phyloP scores from a whole-genome alignment of 2,797 vertebrate genomes.

The Gadopsis bispinosus region DNA sequence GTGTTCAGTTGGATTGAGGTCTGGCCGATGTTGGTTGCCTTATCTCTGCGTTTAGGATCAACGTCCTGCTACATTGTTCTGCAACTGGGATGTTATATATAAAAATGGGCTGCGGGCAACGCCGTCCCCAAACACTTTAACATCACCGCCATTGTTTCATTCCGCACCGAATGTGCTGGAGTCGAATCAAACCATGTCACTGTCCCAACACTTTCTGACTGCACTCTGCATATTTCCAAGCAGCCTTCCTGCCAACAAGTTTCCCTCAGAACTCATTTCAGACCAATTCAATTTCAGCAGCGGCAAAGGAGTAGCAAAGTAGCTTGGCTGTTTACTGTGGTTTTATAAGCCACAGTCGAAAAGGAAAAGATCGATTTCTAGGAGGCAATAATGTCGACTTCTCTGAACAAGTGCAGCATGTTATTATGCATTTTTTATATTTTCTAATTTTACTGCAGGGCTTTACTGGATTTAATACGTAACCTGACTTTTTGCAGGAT shows the following conservation, averaged over 20 bases:
- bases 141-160: slow-evolving; percentile 38
- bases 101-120: not conserved
- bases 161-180: slow-evolving; percentile 35
- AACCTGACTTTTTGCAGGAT: not conserved
- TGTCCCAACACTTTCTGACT: slow-evolving; percentile 13
- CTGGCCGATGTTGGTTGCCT: not conserved
- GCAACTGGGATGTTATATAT: not conserved
- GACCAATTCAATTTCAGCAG: slow-evolving; percentile 31
- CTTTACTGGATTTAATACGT: slow-evolving; percentile 14
- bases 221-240: slow-evolving; percentile 20
- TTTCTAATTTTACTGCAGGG: slow-evolving; percentile 4
- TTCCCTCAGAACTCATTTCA: slow-evolving; percentile 31
- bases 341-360: slow-evolving; percentile 11
- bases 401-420: slow-evolving; percentile 2
- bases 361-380: slow-evolving; percentile 16
- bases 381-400: slow-evolving; percentile 35
- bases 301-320: slow-evolving; percentile 18
- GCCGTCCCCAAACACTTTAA: slow-evolving; percentile 12
- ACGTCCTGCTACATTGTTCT: slow-evolving; percentile 13
- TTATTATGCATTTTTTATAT: slow-evolving; percentile 12
- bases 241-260: slow-evolving; percentile 13
- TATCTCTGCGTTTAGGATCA: slow-evolving; percentile 23
- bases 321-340: slow-evolving; percentile 19
- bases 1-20: not conserved
- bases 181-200: slow-evolving; percentile 26